Conservation (phyloP, 2,797 vertebrate species). For the Ctenopoma multispine region DNA sequence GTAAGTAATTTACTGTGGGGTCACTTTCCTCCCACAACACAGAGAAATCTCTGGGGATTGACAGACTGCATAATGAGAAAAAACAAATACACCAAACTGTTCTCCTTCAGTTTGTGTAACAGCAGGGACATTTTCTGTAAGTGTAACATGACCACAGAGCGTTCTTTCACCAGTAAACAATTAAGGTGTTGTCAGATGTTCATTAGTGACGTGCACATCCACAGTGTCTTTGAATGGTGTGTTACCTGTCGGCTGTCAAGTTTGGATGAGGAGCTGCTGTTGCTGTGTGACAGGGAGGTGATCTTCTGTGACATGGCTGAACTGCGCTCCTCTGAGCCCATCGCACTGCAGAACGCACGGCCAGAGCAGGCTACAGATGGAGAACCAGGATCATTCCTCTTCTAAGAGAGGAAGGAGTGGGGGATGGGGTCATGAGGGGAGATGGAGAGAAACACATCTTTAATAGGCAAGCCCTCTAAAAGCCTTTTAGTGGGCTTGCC, state of each 20-base stretch:
- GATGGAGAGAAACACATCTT: slow-evolving; percentile 32
- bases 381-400: slow-evolving; percentile 59
- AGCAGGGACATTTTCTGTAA: background rate
- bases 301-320: slow-evolving; percentile 91
- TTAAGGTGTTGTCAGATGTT: background rate
- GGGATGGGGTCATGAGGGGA: slow-evolving; percentile 1
- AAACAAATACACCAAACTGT: slow-evolving; percentile 3
- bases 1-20: slow-evolving; percentile 5
- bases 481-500: slow-evolving; percentile 55
- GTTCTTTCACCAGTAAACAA: background rate
- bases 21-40: slow-evolving; percentile 21
- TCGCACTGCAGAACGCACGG: slow-evolving; percentile 68
- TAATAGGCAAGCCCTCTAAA: slow-evolving; percentile 53
- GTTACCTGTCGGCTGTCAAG: slow-evolving; percentile 95
- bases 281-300: slow-evolving; percentile 93
- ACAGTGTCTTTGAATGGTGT: slow-evolving; percentile 6
- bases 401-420: slow-evolving; percentile 16
- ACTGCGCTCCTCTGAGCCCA: slow-evolving; percentile 91
- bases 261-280: slow-evolving; percentile 96
- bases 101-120: background rate
- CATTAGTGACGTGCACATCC: background rate
- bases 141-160: slow-evolving; percentile 1
- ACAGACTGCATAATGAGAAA: slow-evolving; percentile 17
- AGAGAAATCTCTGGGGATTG: slow-evolving; percentile 12
- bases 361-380: slow-evolving; percentile 38